These are phyloP conservation scores for Paradoxurus hermaphroditus DNA, from an alignment of 2,113 vertebrate genomes.

Conservation along the genomic window DNA sequence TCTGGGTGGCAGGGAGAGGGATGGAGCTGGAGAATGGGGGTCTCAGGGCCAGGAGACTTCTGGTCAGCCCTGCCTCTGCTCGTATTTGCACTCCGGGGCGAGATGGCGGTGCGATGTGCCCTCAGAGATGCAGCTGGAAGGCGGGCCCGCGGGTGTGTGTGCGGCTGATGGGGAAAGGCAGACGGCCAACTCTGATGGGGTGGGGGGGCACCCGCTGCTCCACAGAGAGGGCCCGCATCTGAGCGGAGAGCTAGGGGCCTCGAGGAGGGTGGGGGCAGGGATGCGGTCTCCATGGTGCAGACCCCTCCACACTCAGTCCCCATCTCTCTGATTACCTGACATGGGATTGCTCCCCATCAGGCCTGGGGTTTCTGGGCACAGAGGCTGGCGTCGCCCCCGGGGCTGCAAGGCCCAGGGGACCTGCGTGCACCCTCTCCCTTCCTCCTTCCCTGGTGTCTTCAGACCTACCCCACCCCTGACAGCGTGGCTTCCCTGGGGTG, in stretches of 20 bases:
- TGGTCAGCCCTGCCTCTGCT: neutral
- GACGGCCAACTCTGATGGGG: neutral
- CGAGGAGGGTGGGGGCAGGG: neutral
- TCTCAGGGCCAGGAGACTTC: neutral
- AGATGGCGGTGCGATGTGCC: neutral
- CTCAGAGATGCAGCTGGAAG: neutral
- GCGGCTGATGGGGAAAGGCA: neutral
- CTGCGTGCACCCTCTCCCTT: neutral
- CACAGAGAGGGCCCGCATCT: neutral
- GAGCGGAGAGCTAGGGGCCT: neutral
- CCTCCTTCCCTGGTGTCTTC: neutral
- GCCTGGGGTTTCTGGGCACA: neutral
- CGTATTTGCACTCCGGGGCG: too few species aligned
- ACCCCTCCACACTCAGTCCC: neutral
- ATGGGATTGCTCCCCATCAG: too few species aligned
- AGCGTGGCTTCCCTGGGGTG: neutral
- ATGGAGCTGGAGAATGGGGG: neutral
- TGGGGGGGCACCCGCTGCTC: neutral
- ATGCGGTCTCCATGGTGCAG: neutral
- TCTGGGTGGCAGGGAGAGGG: too few species aligned
- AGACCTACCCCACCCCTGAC: rapidly evolving
- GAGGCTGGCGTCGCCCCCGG: neutral
- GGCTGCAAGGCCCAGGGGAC: neutral
- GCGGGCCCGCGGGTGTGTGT: neutral
- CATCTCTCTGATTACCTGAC: too few species aligned